Evolutionary conservation across 2,113 vertebrate species (phyloP).

Genomic region (Brachypteracias leptosomus): DNA sequence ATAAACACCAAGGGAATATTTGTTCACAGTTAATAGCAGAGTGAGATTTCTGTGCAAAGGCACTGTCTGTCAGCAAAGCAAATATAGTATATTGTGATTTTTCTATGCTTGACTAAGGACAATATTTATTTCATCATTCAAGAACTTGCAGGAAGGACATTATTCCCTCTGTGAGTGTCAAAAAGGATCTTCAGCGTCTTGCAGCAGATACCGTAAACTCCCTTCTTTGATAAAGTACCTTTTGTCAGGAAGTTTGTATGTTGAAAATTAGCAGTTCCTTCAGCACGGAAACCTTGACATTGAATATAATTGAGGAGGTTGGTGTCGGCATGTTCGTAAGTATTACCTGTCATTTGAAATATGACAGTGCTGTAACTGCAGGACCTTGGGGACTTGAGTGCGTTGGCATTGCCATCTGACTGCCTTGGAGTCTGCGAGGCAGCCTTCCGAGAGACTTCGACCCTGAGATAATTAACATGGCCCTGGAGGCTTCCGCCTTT

Average conservation of each 20-base stretch:
- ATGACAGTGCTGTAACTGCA: constrained; percentile 73
- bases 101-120: background rate
- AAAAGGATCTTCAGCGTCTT: constrained; percentile 7
- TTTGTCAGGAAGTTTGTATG: constrained; percentile 58
- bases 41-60: background rate
- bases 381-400: constrained; percentile 72
- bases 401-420: constrained; percentile 72
- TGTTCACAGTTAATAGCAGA: background rate
- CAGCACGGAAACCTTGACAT: constrained; percentile 73
- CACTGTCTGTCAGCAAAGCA: background rate
- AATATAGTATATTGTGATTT: background rate
- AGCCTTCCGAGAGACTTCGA: constrained; percentile 66
- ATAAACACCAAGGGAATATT: background rate
- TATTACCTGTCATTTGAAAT: constrained; percentile 83
- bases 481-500: constrained; percentile 72
- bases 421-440: constrained; percentile 67
- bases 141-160: background rate
- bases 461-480: constrained; percentile 82
- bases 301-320: constrained; percentile 80
- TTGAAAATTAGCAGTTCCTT: constrained; percentile 73
- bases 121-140: background rate
- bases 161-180: background rate
- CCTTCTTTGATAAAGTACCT: constrained; percentile 54
- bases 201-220: constrained; percentile 15
- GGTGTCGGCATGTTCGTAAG: constrained; percentile 59